Evolutionary conservation across 1,140 invertebrate species (phyloP), one percentile per base, ranked within the genome.

Genomic region (Achroia grisella): DNA sequence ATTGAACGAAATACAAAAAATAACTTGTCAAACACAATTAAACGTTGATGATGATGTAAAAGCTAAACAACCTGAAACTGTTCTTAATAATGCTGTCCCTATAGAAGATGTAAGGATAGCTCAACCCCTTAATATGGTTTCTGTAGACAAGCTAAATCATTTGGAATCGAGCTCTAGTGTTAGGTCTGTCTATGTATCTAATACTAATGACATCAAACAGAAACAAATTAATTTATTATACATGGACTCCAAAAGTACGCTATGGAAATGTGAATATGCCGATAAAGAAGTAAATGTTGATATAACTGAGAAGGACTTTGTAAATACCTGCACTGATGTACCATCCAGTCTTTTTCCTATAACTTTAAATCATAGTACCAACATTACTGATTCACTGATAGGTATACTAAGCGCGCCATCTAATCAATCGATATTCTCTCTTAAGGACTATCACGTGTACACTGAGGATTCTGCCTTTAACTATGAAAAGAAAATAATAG

Each of bases 1-100:
- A 31, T 60, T 84, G 36, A 77, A 77, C 48, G 77, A 84, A 61
- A 84, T 82, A 44, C 62, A 70, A 45, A 82, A 77, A 28, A 81
- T 84, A 29, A 72, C 76, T 13, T 62, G 53, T 56, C 69, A 74
- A 35, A 53, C 60, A 8, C 40, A 63, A 32, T 48, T 63, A 12
- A 47, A 44, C 12, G 41, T 27, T 39, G 17, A 36, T 32, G 39
- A 39, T 34, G 23, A 46, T 29, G 37, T 55, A 15, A 35, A 44
- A 33, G 36, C 30, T 12, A 70, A 62, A 44, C 52, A 65, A 11
- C 32, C 65, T 4, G 55, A 73, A 54, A 45, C 55, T 34, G 56
- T 70, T 40, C 48, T 74, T 12, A 70, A 65, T 39, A 56, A 55
- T 29, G 47, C 57, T 30, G 46, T 49, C 11, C 34, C 40, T 27